Base-by-base conservation (phyloP, 2,113 vertebrate species). In the Phrynocephalus versicolor region DNA sequence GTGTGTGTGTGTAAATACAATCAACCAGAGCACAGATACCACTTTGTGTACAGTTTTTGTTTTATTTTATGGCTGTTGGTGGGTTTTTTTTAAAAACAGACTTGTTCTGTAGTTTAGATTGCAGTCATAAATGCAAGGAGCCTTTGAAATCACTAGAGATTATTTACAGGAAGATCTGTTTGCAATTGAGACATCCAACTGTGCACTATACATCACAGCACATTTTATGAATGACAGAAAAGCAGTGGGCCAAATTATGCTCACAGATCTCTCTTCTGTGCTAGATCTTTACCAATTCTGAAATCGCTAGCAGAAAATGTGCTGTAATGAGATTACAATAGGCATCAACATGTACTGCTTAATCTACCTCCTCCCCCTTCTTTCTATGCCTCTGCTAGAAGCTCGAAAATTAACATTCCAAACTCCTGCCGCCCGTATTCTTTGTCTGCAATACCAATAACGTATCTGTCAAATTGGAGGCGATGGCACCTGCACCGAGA, bases 171-270 rank as follows among this genome's bases (percentile, higher is more conserved):
- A 14, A 74, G 51, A 80, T 86, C 33, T 81, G 10, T 86, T 74
- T 86, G 27, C 37, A 64, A 75, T 5, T 1, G 15, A 76, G 73
- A 27, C 35, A 51, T 35, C 73, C 55, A 41, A 67, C 39, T 73
- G 37, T 80, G 25, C 27, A 33, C 6, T 58, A 70, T 74, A 64
- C 39, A 84, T 65, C 62, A 18, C 70, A 85, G 58, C 91, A 60
- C 76, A 70, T 71, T 79, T 80, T 83, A 89, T 87, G 77, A 73
- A 92, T 89, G 78, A 83, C 64, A 81, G 76, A 74, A 91, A 93
- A 69, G n/a, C 57, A 89, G 88, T 39, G 85, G 65, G 81, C 79
- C 80, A 85, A 62, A 41, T 73, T 74, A 87, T 89, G 86, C 88
- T 93, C 82, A 16, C 85, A 21, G 45, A 79, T n/a, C 51, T 79